phyloP scores from a whole-genome alignment of 2,113 vertebrate species.

The Nothoprocta pentlandii region DNA sequence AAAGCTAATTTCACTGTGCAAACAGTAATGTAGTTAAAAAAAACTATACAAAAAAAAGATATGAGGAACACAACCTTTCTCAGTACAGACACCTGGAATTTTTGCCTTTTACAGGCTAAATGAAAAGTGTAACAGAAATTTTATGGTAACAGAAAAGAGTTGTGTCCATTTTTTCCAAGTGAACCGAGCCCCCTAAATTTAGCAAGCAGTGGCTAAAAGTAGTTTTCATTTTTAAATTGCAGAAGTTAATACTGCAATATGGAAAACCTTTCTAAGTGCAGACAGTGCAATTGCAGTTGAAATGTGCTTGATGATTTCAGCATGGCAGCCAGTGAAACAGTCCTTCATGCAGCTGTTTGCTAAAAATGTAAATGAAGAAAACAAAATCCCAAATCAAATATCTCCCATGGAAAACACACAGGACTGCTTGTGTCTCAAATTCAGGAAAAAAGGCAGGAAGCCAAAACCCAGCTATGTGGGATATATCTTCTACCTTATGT shows the following conservation, averaged over 20 bases:
- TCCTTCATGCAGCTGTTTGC: constrained; percentile 42
- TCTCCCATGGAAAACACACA: constrained; percentile 27
- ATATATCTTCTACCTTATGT: background rate
- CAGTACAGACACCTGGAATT: background rate
- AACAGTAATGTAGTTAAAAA: constrained; percentile 60
- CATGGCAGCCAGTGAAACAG: constrained; percentile 15
- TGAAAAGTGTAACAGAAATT: background rate
- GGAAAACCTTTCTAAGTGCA: constrained; percentile 9
- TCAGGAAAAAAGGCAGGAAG: background rate
- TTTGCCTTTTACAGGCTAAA: background rate
- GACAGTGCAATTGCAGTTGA: constrained; percentile 28
- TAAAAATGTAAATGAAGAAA: constrained; percentile 38
- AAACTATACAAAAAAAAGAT: background rate
- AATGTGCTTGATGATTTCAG: constrained; percentile 21
- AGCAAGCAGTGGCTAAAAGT: background rate
- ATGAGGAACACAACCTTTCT: background rate
- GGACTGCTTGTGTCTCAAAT: background rate
- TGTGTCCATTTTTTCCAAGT: background rate
- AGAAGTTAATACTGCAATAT: background rate
- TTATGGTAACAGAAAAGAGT: background rate
- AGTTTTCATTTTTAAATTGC: background rate
- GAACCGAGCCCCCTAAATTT: background rate
- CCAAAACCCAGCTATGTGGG: background rate
- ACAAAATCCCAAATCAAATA: background rate
- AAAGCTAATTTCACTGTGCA: constrained; percentile 72